Evolutionary conservation across 2,113 vertebrate species (phyloP).

Genomic region (Brienomyrus brachyistius): DNA sequence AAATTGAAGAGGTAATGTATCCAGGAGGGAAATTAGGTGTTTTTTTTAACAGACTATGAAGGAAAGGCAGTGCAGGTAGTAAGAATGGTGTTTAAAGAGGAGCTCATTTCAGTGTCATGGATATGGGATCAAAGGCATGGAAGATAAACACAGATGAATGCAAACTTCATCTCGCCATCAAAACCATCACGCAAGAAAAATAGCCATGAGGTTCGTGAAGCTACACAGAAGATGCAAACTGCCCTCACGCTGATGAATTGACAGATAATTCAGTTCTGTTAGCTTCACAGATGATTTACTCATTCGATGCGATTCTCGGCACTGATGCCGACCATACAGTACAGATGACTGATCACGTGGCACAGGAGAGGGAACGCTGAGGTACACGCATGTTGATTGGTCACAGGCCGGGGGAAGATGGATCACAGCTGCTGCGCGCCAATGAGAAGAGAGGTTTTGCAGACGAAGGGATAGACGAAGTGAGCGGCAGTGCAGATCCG

Average conservation of each 20-base stretch:
- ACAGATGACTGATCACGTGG: neutral
- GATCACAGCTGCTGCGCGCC: neutral
- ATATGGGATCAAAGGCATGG: neutral
- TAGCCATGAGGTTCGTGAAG: neutral
- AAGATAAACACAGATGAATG: neutral
- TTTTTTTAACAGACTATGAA: slow-evolving; percentile 11
- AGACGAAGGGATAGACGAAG: neutral
- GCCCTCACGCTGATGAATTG: neutral
- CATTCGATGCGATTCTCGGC: neutral
- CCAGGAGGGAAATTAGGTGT: slow-evolving; percentile 8
- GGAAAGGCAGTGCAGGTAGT: neutral
- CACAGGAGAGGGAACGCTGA: neutral
- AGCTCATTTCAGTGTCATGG: neutral
- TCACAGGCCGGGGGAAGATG: slow-evolving; percentile 10
- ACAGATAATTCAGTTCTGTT: neutral
- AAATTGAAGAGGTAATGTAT: slow-evolving; percentile 7
- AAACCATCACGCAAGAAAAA: neutral
- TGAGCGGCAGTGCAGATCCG: neutral
- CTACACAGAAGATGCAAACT: neutral
- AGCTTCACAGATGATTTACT: neutral
- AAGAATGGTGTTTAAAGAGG: neutral
- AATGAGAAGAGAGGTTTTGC: neutral
- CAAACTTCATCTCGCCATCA: neutral
- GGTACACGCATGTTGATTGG: neutral
- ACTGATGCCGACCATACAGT: neutral